A percentile compares a stretch with the other conserved stretches of the same genome.
These are phyloP conservation scores for Plebejus argus DNA, from an alignment of 2,888 invertebrate genomes.

Conservation along the genomic window DNA sequence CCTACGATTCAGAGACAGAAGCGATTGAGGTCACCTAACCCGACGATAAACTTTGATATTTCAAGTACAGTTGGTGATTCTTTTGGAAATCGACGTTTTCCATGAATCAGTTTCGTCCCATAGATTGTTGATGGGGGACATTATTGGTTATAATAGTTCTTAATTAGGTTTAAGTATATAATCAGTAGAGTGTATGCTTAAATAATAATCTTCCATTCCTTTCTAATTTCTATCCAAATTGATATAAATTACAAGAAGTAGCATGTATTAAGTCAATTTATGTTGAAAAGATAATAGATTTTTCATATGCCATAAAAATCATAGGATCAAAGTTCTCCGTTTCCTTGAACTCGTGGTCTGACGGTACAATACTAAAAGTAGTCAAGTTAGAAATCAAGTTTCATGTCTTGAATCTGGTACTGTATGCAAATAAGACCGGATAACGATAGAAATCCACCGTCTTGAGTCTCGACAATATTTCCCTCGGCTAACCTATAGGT, in stretches of 20 bases:
- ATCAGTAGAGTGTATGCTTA: too few species aligned
- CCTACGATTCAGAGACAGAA: slow-evolving; percentile 23
- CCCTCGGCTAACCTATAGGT: slow-evolving; percentile 32
- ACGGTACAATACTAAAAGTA: slow-evolving; percentile 4
- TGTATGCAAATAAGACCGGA: slow-evolving; percentile 23
- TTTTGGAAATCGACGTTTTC: not conserved
- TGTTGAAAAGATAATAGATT: not conserved
- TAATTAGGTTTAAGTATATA: too few species aligned
- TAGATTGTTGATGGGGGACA: too few species aligned
- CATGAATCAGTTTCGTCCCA: too few species aligned
- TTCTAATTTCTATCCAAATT: too few species aligned
- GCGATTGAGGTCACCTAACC: slow-evolving; percentile 19
- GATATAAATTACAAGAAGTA: too few species aligned
- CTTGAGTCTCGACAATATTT: slow-evolving; percentile 14
- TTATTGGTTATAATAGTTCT: too few species aligned
- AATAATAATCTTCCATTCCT: too few species aligned
- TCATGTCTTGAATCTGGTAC: slow-evolving; percentile 36
- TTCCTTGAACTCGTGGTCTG: slow-evolving; percentile 4
- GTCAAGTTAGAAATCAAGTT: slow-evolving; percentile 27
- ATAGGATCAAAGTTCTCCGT: not conserved
- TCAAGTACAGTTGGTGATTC: not conserved
- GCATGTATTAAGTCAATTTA: too few species aligned
- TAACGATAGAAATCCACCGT: slow-evolving; percentile 16
- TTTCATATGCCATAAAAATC: not conserved
- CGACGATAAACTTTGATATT: not conserved